Evolutionary conservation across 2,888 invertebrate genomes (phyloP).

Genomic region (Ormyrus pomaceus): DNA sequence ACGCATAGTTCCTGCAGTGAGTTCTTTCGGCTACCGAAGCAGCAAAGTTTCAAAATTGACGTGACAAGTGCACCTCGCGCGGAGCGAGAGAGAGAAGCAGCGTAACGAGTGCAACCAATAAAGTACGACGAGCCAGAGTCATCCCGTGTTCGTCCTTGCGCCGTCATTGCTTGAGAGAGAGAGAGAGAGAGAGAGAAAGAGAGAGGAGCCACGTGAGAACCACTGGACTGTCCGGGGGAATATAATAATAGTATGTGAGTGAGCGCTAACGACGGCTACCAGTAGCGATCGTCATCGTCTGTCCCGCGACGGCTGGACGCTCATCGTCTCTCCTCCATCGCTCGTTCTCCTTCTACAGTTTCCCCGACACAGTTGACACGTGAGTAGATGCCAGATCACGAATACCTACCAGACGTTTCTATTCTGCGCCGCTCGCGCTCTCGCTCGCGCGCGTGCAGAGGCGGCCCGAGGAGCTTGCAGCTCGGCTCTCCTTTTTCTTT

Average conservation of each 20-base stretch:
- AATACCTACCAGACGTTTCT: constrained; percentile 30
- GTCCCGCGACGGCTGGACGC: no score
- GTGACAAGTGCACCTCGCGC: neutral
- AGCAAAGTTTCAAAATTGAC: neutral
- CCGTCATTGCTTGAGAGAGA: constrained; percentile 40
- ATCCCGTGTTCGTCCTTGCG: constrained; percentile 37
- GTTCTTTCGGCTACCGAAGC: neutral
- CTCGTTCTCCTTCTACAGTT: no score
- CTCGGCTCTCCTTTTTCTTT: neutral
- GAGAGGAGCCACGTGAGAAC: constrained; percentile 62
- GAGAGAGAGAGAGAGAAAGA: constrained; percentile 56
- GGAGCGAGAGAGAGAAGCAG: neutral
- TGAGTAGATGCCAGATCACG: constrained; percentile 22
- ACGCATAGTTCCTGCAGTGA: constrained; percentile 35
- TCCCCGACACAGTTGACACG: constrained; percentile 14
- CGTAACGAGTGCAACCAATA: neutral
- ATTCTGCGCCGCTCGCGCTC: constrained; percentile 8
- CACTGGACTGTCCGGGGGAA: constrained; percentile 60
- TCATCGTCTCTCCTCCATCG: no score
- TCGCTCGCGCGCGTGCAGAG: neutral
- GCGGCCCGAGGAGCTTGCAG: no score
- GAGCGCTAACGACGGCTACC: neutral
- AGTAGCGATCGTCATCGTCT: no score
- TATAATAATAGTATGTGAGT: constrained; percentile 15
- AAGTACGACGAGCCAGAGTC: neutral